Evolutionary conservation across 2,113 vertebrate species (phyloP).

Genomic region (Emberiza fucata): DNA sequence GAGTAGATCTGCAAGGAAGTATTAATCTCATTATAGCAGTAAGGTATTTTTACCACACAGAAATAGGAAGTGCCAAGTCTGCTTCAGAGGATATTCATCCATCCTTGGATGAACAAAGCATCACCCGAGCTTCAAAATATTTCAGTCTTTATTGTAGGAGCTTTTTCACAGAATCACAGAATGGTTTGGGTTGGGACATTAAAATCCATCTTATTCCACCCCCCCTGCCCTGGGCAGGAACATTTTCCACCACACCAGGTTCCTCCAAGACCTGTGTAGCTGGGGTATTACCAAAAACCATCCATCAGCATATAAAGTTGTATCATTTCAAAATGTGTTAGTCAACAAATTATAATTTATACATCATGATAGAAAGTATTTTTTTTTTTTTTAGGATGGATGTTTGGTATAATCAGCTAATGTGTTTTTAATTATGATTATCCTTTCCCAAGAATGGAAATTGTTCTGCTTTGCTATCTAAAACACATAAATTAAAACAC

Average conservation of each 20-base stretch:
- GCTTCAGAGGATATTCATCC: not conserved
- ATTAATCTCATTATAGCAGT: not conserved
- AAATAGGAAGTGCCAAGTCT: not conserved
- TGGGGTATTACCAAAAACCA: not conserved
- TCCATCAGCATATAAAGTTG: not conserved
- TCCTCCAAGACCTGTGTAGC: not conserved
- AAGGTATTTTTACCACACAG: not conserved
- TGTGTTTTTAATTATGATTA: conserved; percentile 50
- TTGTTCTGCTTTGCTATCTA: conserved; percentile 6
- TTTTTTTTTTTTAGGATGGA: not conserved
- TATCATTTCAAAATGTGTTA: not conserved
- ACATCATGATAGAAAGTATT: not conserved
- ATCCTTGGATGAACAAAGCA: not conserved
- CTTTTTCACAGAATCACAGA: not conserved
- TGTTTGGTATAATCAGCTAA: conserved; percentile 1
- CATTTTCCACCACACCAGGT: not conserved
- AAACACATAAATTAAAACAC: not conserved
- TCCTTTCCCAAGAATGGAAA: conserved; percentile 5
- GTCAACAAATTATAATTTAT: not conserved
- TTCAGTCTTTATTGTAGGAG: not conserved
- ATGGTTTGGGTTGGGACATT: not conserved
- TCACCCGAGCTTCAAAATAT: not conserved
- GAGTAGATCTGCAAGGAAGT: not conserved
- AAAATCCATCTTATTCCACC: not conserved
- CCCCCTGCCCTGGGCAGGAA: not conserved